Evolutionary conservation across 2,797 vertebrate species (phyloP).

Genomic region (Peromyscus aztecus): DNA sequence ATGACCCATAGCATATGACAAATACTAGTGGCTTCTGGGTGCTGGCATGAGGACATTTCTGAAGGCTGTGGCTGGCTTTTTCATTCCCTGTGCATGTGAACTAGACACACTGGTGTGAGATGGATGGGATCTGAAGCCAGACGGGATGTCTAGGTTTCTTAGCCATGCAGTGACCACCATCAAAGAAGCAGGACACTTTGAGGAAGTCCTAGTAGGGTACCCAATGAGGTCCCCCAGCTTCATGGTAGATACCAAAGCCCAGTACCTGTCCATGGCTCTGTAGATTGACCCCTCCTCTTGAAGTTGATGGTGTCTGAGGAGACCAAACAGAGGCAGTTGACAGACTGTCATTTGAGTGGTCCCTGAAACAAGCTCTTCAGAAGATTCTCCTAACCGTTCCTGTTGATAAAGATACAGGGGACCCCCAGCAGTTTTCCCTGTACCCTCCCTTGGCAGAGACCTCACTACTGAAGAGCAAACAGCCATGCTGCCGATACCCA

Average conservation of each 20-base stretch:
- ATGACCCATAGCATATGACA: neutral
- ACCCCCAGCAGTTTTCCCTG: neutral
- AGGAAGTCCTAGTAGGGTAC: neutral
- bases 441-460: neutral
- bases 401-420: neutral
- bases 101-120: neutral
- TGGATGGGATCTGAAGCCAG: neutral
- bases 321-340: too few species aligned
- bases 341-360: neutral
- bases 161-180: neutral
- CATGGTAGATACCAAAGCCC: neutral
- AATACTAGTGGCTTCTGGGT: neutral
- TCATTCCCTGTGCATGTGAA: neutral
- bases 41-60: neutral
- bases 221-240: neutral
- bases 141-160: neutral
- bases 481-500: neutral
- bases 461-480: neutral
- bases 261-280: accelerated
- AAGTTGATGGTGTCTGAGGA: neutral
- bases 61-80: neutral
- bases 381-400: neutral
- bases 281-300: neutral
- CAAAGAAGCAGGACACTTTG: neutral
- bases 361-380: neutral